Base-by-base conservation (phyloP, 2,797 vertebrate genomes). In the Megalops cyprinoides region DNA sequence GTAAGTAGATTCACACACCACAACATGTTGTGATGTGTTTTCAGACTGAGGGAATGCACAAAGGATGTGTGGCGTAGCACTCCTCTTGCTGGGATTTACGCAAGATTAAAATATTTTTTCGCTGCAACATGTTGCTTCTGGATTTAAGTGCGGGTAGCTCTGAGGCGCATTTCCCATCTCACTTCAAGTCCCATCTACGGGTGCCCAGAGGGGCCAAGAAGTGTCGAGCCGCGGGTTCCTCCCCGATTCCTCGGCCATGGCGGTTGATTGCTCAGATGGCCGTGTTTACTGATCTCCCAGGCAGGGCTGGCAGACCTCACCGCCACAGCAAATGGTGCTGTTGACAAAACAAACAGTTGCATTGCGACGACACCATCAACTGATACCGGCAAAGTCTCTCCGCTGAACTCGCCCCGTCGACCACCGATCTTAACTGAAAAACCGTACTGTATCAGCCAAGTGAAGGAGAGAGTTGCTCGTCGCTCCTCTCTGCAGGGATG, bases 291-390 rank as follows among this genome's bases (percentile, higher is more conserved):
- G 84, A 90, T 77, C 87, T 87, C 85, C 88, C 89, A 44, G 18
- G 77, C 75, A 44, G 84, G 85, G 81, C 87, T 91, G 90, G 91
- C 92, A 91, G 87, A 89, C 87, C 89, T 88, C 90, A 86, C 89
- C 87, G 88, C 91, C 91, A 86, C 90, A 91, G 92, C 92, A 93
- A 92, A 93, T 93, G 92, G 92, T 85, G 84, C 90, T 93, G 91
- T 92, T 92, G 91, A 92, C 88, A 91, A 93, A 94, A 93, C 91
- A 93, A 88, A 89, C 90, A 87, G 87, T 87, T 87, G 91, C 88
- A 86, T 88, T 84, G 87, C 91, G 88, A 86, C 86, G 80, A 81
- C 85, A 91, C 87, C 84, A 87, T 90, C 86, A 86, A 84, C 84
- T 65, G 84, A 86, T 84, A 84, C 83, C 67, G 69, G 71, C 60